These are phyloP conservation scores for Todus mexicanus DNA, from an alignment of 2,797 vertebrate species.

Conservation along the genomic window DNA sequence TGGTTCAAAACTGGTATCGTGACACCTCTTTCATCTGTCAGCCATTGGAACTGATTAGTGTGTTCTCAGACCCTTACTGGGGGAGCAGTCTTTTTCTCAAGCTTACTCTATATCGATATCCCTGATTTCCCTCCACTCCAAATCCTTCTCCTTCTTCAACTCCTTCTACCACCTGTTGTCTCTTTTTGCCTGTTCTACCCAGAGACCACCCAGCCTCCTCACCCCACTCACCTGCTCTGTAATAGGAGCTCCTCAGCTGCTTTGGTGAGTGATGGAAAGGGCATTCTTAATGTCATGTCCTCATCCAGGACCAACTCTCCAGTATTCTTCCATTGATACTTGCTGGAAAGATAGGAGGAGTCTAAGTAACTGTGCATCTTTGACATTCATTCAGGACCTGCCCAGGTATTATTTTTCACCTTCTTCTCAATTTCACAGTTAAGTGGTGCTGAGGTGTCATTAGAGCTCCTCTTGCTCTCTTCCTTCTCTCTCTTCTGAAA, in stretches of 20 bases:
- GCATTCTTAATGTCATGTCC: not conserved
- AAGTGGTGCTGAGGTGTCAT: not conserved
- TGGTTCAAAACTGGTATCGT: not conserved
- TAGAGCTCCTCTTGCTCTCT: not conserved
- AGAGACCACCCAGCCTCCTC: not conserved
- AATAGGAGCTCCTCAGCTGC: constrained; percentile 72
- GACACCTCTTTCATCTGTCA: not conserved
- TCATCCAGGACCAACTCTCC: not conserved
- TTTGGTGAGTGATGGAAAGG: constrained; percentile 50
- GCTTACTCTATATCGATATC: not conserved
- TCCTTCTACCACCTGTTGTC: not conserved
- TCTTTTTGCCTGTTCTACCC: not conserved
- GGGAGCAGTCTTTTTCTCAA: not conserved
- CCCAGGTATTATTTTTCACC: not conserved
- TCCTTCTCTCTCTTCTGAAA: not conserved
- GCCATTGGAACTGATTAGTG: not conserved
- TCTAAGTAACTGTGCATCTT: not conserved
- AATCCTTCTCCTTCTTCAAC: not conserved
- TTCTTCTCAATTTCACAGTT: not conserved
- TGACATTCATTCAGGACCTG: not conserved
- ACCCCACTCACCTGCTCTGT: constrained; percentile 54
- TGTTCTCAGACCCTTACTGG: not conserved
- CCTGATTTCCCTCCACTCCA: not conserved
- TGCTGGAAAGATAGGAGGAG: not conserved
- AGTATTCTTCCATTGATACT: not conserved